Conservation (phyloP, 92 coral and sea anemone species). For the Zoanthus sansibaricus region DNA sequence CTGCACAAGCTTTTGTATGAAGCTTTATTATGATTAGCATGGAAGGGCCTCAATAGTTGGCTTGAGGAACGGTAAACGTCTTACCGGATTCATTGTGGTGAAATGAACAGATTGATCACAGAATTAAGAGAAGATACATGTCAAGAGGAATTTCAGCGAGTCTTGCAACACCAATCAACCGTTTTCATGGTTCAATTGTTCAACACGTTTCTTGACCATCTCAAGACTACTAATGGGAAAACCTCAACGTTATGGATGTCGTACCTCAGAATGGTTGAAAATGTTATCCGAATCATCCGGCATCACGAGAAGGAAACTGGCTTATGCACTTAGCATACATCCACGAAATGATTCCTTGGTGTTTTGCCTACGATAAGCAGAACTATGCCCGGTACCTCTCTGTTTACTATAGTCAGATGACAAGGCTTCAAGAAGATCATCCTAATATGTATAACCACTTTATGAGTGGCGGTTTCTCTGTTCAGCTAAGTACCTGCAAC, state of each 20-base stretch:
- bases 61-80: slow-evolving; percentile 35
- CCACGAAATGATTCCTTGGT: too few relatives aligned
- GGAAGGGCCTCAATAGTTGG: slow-evolving; percentile 47
- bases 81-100: background rate
- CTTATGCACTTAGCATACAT: slow-evolving; percentile 49
- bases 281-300: slow-evolving; percentile 45
- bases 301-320: slow-evolving; percentile 64
- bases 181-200: slow-evolving; percentile 21
- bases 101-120: slow-evolving; percentile 21
- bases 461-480: slow-evolving; percentile 61
- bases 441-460: slow-evolving; percentile 55
- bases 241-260: slow-evolving; percentile 48
- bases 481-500: slow-evolving; percentile 40
- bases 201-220: slow-evolving; percentile 26
- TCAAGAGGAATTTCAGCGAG: slow-evolving; percentile 7
- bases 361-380: too few relatives aligned
- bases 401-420: slow-evolving; percentile 32
- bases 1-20: slow-evolving; percentile 39
- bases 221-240: slow-evolving; percentile 38
- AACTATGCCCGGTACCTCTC: too few relatives aligned
- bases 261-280: slow-evolving; percentile 47
- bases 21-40: slow-evolving; percentile 46
- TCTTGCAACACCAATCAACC: slow-evolving; percentile 23
- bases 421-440: slow-evolving; percentile 60
- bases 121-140: slow-evolving; percentile 39